Conservation (phyloP, 2,797 vertebrate species). For the Acipenser ruthenus region DNA sequence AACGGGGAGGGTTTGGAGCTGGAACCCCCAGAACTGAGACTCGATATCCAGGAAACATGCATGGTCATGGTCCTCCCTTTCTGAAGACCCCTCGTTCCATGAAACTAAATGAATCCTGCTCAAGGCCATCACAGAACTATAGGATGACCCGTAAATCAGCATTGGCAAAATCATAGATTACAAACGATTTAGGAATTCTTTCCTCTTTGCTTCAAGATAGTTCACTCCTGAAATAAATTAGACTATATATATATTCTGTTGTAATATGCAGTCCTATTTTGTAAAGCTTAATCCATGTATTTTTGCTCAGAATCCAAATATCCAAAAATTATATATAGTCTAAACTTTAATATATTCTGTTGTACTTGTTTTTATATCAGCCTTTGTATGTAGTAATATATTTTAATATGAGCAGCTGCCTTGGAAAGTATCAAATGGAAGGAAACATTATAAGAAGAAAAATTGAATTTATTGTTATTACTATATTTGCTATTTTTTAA, state of each 20-base stretch:
- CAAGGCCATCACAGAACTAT: no score
- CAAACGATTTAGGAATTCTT: no score
- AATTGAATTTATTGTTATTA: background rate
- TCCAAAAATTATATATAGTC: constrained; percentile 17
- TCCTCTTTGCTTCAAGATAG: no score
- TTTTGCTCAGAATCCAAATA: constrained; percentile 15
- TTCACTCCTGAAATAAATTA: no score
- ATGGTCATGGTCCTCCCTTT: no score
- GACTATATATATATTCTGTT: background rate
- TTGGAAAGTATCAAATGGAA: constrained; percentile 40
- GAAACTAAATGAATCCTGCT: no score
- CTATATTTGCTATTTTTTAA: constrained; percentile 43
- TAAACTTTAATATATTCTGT: constrained; percentile 66
- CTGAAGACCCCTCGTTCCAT: no score
- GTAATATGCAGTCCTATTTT: constrained; percentile 12
- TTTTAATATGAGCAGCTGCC: constrained; percentile 64
- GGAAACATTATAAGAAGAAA: constrained; percentile 41
- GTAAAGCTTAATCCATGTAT: constrained; percentile 35
- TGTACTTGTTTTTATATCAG: constrained; percentile 41
- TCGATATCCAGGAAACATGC: no score
- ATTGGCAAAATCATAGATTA: no score
- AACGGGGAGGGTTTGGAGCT: no score
- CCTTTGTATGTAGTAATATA: constrained; percentile 73
- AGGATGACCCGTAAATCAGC: no score
- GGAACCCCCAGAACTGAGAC: no score